Evolutionary conservation across 2,113 vertebrate species (phyloP), one percentile per base, ranked within the genome.

Genomic region (Chamaea fasciata): DNA sequence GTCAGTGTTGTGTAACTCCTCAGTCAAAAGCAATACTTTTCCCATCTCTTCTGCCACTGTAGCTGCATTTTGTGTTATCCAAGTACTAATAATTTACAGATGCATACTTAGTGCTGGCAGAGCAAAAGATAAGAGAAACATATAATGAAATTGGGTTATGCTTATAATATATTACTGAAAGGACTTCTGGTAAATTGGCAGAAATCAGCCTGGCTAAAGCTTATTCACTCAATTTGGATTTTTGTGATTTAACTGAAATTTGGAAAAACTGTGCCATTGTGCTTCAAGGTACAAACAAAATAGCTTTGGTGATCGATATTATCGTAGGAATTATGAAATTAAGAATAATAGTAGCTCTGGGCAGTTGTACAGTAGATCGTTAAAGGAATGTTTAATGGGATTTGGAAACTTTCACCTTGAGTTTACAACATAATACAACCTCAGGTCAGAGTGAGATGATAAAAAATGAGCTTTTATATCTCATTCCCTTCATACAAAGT

Each of bases 401-500:
- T 93, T 90, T 90, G 80, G 73, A 96, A 73, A 52, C 60, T 93
- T 93, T 92, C 52, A 62, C 56, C n/a, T 71, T 37, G 65, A 75
- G 12, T 87, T 82, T 91, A 27, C 46, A 12, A 33, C 15, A 42
- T 1, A 80, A 86, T 77, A 95, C 77, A 87, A 27, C 22, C 12
- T 67, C 28, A 64, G 31, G 18, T 94, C 44, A 89, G 77, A 95
- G 31, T 8, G 22, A 92, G 80, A 79, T 49, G 27, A 47, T 68
- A 49, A 92, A 50, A 92, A 94, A 76, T 59, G 39, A 65, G 33
- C 44, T 89, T 91, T 94, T 39, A 6, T 75, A 37, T 92, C 20
- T 79, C 44, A 26, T 81, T 33, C 42, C 65, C 37, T 59, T 81
- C 30, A 20, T 49, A 37, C 11, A 47, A 63, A 59, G 35, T 85